Evolutionary conservation across 2,113 vertebrate species (phyloP).

Genomic region (Arenaria interpres): DNA sequence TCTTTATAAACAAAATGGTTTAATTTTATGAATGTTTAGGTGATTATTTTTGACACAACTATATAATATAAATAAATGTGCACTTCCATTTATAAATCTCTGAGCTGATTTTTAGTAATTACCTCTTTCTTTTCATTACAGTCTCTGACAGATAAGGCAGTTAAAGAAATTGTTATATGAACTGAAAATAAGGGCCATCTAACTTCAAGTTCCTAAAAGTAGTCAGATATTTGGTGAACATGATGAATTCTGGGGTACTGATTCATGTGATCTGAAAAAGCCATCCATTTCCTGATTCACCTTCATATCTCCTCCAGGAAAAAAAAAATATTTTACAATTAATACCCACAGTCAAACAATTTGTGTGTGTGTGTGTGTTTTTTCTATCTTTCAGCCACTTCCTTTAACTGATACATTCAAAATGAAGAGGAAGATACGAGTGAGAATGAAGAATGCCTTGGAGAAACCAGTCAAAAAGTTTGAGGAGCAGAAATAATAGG

Average conservation of each 20-base stretch:
- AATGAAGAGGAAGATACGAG: not conserved
- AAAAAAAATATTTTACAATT: not conserved
- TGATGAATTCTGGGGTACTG: slow-evolving; percentile 77
- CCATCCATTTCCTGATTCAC: slow-evolving; percentile 86
- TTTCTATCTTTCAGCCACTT: slow-evolving; percentile 22
- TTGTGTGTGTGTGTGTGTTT: slow-evolving; percentile 16
- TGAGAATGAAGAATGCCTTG: not conserved
- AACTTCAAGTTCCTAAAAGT: not conserved
- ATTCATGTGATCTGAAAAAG: slow-evolving; percentile 78
- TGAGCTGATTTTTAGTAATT: not conserved
- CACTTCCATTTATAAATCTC: not conserved
- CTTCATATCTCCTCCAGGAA: slow-evolving; percentile 1
- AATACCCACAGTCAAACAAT: not conserved
- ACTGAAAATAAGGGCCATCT: not conserved
- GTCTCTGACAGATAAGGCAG: not conserved
- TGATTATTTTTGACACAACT: not conserved
- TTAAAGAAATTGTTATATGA: not conserved
- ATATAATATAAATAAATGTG: not conserved
- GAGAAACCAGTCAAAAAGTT: not conserved
- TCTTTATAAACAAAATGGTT: not conserved
- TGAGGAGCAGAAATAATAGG: not conserved
- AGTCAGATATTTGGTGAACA: slow-evolving; percentile 65
- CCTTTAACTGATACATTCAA: not conserved
- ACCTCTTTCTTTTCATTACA: not conserved
- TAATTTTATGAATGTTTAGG: not conserved